These are phyloP conservation scores for Sebastes goodei DNA, from an alignment of 2,797 vertebrate genomes.

Conservation along the genomic window DNA sequence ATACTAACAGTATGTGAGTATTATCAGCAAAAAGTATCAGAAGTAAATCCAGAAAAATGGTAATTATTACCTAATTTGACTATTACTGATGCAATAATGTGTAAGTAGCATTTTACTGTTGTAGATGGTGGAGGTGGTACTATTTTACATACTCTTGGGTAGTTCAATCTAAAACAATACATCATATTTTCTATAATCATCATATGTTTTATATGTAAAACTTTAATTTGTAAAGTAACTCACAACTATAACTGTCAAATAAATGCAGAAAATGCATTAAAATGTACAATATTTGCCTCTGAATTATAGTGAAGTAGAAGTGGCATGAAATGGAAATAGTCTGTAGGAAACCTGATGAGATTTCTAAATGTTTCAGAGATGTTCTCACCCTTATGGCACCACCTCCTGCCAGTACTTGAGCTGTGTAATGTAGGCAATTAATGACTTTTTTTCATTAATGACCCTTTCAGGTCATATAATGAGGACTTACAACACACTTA, in stretches of 20 bases:
- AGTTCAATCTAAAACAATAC: not conserved
- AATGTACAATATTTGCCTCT: not conserved
- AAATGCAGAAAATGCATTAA: not conserved
- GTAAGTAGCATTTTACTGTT: not conserved
- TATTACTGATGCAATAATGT: not conserved
- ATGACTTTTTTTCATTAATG: conserved; percentile 63
- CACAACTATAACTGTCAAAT: not conserved
- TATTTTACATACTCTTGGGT: not conserved
- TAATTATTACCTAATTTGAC: not conserved
- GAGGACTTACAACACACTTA: conserved; percentile 79
- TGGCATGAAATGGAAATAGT: not conserved
- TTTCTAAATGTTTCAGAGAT: conserved; percentile 25
- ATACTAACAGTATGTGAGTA: not conserved
- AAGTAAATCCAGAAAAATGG: not conserved
- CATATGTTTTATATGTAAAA: not conserved
- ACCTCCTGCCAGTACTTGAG: conserved; percentile 7
- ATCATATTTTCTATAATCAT: not conserved
- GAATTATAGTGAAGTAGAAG: not conserved
- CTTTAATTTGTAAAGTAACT: not conserved
- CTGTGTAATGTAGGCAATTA: conserved; percentile 37
- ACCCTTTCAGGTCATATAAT: conserved; percentile 74
- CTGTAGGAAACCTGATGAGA: not conserved
- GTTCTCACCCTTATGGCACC: conserved; percentile 32
- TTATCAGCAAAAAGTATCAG: too few relatives aligned
- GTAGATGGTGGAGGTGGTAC: not conserved